Base-by-base conservation (phyloP, 2,888 invertebrate species). In the Agrochola litura region DNA sequence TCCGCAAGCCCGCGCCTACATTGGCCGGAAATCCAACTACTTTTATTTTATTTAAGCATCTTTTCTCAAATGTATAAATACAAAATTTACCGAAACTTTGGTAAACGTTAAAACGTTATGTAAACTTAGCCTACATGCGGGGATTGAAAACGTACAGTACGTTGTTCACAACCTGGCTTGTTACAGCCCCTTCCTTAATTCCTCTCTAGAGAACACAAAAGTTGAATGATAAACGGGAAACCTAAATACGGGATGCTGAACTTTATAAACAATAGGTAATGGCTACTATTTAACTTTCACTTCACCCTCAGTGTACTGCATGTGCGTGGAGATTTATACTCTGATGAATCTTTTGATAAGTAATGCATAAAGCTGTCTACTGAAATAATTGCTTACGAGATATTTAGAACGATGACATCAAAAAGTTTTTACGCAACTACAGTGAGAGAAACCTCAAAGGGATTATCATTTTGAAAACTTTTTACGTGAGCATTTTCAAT, bases 221-320 rank as follows among this genome's bases (percentile, higher is more conserved):
- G 73, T 58, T 67, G 73, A 73, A 79, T 71, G 61, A 74, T 67
- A 74, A 79, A 72, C 49, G 37, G 25, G 25, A 74, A 75, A 81
- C 66, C 66, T 74, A 60, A 75, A 77, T 61, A 63, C 19, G 67
- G 60, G 22, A 49, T 65, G 52, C 16, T 76, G 22, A 77, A 68
- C 61, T 75, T 54, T 63, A 37, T 16, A 76, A 76, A 71, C 74
- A 74, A 73, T 73, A 70, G 61, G 75, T 70, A 73, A 77, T 71
- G 77, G 8, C 54, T 46, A 30, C 37, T 58, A 52, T 66, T 73
- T 49, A 70, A 63, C 63, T 72, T 74, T 70, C 25, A 6, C 41
- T 65, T 65, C 41, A 82, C 19, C 2, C 6, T 8, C 30, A 25
- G 16, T 56, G 19, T 54, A 6, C 19, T 0, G 0, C 16, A 22